Base-by-base conservation (phyloP, 2,113 vertebrate species). In the Chauna torquata region DNA sequence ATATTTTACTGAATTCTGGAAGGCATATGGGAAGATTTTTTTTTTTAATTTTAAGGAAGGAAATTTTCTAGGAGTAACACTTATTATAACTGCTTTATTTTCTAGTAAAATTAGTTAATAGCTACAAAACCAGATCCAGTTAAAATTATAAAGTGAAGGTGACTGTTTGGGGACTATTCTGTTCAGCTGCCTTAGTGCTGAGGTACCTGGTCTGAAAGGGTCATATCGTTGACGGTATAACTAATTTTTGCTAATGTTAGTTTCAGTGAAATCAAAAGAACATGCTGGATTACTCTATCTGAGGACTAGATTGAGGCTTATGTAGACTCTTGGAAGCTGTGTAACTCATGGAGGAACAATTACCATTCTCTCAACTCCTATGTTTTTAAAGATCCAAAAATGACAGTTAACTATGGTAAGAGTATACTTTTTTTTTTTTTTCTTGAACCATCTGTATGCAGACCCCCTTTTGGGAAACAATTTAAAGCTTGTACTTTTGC, bases 1-100 rank as follows among this genome's bases (percentile, higher is more conserved):
- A 95, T 95, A 94, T 95, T 94, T 92, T 91, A 96, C 95, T 92
- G 42, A 70, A 81, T 89, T 91, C 83, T 92, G 45, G 47, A 89
- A 88, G 65, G 59, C 64, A 89, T 86, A 89, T 95, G 25, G n/a
- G 74, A 95, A 71, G 55, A 15, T 69, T 82, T 8, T 40, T 61
- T 88, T 91, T 88, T 94, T 65, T n/a, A n/a, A 50, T 92, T 78
- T 52, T 89, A 78, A 84, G 69, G 42, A 94, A 84, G 15, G 12
- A n/a, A 92, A 95, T 84, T 89, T 86, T 71, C 36, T 89, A 88
- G 23, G 12, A 81, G 57, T 72, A 87, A 2, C 10, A 40, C 72
- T 84, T 82, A 58, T 86, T 94, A 88, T 50, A 54, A 70, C 30
- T 64, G 38, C 28, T 86, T 95, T 92, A 75, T 91, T 95, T 96